Evolutionary conservation across 2,888 invertebrate species (phyloP).

Genomic region (Torymus texanus): DNA sequence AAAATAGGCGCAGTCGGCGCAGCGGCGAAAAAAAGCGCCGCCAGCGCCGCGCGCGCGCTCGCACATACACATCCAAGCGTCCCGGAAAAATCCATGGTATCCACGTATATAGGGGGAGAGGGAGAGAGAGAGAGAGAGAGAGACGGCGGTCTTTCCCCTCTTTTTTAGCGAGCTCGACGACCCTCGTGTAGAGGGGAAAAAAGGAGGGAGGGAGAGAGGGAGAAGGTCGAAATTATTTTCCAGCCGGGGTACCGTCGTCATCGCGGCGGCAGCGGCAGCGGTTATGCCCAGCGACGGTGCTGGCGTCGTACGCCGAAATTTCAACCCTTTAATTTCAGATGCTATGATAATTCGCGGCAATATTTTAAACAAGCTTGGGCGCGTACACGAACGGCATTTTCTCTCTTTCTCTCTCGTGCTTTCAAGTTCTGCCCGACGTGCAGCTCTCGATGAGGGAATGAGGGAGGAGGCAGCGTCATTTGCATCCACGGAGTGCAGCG

Average conservation of each 20-base stretch:
- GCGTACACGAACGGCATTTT: slow-evolving; percentile 30
- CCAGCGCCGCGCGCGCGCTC: slow-evolving; percentile 48
- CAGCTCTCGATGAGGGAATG: too few relatives aligned
- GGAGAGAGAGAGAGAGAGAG: slow-evolving; percentile 55
- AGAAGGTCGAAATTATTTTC: slow-evolving; percentile 69
- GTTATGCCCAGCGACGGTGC: not conserved
- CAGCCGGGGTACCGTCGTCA: slow-evolving; percentile 60
- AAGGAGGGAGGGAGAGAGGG: slow-evolving; percentile 23
- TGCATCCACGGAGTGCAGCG: too few relatives aligned
- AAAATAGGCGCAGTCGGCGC: slow-evolving; percentile 59
- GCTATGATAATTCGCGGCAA: slow-evolving; percentile 73
- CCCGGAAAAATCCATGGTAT: slow-evolving; percentile 45
- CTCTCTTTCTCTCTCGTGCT: not conserved
- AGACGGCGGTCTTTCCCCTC: not conserved
- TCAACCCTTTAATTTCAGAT: slow-evolving; percentile 73
- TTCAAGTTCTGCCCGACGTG: too few relatives aligned
- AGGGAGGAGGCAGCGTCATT: too few relatives aligned
- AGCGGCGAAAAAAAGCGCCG: not conserved
- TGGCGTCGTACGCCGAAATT: slow-evolving; percentile 63
- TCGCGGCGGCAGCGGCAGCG: slow-evolving; percentile 1
- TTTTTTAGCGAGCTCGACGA: slow-evolving; percentile 47
- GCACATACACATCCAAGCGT: too few relatives aligned
- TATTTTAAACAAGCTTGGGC: slow-evolving; percentile 69
- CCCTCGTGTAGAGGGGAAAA: slow-evolving; percentile 36
- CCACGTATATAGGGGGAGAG: slow-evolving; percentile 45